Evolutionary conservation across 2,888 invertebrate species (phyloP), one percentile per base, ranked within the genome.

Genomic region (Phymatocera aterrima): DNA sequence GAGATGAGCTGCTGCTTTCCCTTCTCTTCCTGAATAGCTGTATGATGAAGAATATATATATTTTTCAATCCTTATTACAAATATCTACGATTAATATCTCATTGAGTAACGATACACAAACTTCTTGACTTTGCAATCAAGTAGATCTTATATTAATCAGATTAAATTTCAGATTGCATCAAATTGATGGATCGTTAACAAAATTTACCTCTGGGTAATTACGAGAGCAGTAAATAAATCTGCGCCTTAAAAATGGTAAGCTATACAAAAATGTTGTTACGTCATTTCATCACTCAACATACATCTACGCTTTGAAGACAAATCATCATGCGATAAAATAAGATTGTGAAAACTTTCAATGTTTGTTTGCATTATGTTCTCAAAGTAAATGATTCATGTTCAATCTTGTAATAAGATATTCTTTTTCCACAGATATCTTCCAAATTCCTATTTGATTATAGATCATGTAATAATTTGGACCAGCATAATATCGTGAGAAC

Each of bases 11-110:
- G 94, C 90, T 95, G 95, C 92, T 97, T 96, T 84, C 95, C 96
- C 91, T 97, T 97, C 89, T 98, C 98, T 86, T 95, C 95, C 90
- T 97, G 95, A 89, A 98, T 97, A 82, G 95, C 97, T 97, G 92
- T 24, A 91, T 89, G 82, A 81, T 51, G n/a, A n/a, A n/a, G n/a
- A 80, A 80, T 81, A 80, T 75, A 78, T 70, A 82, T 82, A 70
- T 79, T 28, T 46, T 4, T 28, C 15, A 57, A n/a, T n/a, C n/a
- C 15, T 15, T 28, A 57, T 28, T 28, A 57, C 24, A 21, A 28
- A 28, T 8, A 37, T 64, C 6, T 12, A 61, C 37, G 43, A 28
- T 60, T 2, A 12, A 10, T 24, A 79, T 64, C 43, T 48, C 75
- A 51, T 61, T 46, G 40, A 12, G 4, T 28, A 12, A 57, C 28